Percentiles rank a stretch among this genome's conserved stretches.
These are phyloP conservation scores for Squalus acanthias DNA, from an alignment of 2,797 vertebrate genomes.

Conservation along the genomic window DNA sequence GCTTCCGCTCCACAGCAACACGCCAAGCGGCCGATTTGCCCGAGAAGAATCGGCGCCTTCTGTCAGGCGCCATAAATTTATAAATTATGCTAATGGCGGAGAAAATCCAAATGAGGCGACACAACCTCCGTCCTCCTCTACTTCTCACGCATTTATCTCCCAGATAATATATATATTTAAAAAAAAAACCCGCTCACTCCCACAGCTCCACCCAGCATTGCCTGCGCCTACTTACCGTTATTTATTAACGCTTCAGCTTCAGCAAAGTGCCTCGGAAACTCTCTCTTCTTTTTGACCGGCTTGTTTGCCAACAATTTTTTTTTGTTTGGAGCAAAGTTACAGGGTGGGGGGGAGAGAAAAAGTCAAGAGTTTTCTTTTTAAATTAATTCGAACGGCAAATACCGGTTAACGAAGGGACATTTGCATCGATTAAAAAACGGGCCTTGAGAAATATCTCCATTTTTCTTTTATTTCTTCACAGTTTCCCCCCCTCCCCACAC, in stretches of 20 bases:
- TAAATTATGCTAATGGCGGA: conserved; percentile 98
- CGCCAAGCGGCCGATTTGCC: conserved; percentile 5
- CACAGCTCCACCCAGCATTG: conserved; percentile 33
- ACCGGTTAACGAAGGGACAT: conserved; percentile 45
- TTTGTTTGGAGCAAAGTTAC: not conserved
- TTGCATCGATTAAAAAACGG: conserved; percentile 69
- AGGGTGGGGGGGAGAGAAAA: not conserved
- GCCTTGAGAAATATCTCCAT: conserved; percentile 57
- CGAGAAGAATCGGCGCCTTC: conserved; percentile 55
- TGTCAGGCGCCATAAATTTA: conserved; percentile 82
- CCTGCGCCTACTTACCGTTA: conserved; percentile 63
- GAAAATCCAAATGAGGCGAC: conserved; percentile 30
- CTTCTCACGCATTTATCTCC: not conserved
- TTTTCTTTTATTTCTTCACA: conserved; percentile 43
- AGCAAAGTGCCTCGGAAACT: not conserved
- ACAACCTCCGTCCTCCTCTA: not conserved
- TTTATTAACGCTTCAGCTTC: not conserved
- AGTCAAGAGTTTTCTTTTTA: not conserved
- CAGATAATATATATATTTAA: not conserved
- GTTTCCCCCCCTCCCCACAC: not conserved
- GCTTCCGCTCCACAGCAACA: not conserved
- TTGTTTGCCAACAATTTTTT: conserved; percentile 20
- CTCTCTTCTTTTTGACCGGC: not conserved
- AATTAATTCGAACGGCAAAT: not conserved
- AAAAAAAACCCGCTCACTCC: conserved; percentile 40